Base-by-base conservation (phyloP, 2,113 vertebrate species). In the Lampris megalopsis region DNA sequence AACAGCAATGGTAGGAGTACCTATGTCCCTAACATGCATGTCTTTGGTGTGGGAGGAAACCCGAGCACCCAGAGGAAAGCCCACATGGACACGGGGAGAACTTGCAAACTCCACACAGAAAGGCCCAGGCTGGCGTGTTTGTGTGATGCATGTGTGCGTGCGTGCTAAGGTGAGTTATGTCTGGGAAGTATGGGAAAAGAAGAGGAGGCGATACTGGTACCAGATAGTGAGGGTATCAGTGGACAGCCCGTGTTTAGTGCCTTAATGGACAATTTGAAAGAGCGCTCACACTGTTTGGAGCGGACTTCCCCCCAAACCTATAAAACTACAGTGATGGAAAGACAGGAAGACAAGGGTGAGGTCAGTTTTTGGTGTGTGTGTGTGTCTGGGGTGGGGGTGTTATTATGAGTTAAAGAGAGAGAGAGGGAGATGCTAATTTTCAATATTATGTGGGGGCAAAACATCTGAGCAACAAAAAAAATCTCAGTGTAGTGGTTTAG, bases 271-370 rank as follows among this genome's bases (percentile, higher is more conserved):
- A 63, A 83, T 86, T 79, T 91, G 72, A 91, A 89, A 82, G 86
- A 82, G 77, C 86, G 85, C 94, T 96, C 95, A 95, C 93, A 92
- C 89, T 96, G 92, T 95, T 96, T 96, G 90, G 89, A 87, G 84
- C 89, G 83, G 71, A 79, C 77, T 48, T 62, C 84, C 88, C 88
- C 90, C 85, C 86, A 89, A 89, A 87, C 70, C 90, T 81, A 89
- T 91, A 92, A 90, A 89, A 74, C 77, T 48, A 66, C 35, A 0
- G 59, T 85, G 86, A 92, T 10, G 66, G 79, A 89, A 83, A 50
- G 70, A 71, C 60, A 68, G 58, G 71, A n/a, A n/a, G n/a, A n/a
- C n/a, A n/a, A n/a, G n/a, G 53, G 50, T 64, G 58, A 73, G 79
- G 79, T 84, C 71, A 81, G 65, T 38, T 50, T 42, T 71, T 38